Evolutionary conservation across 1,140 invertebrate genomes (phyloP), one percentile per base, ranked within the genome.

Genomic region (Drosophila sproati): DNA sequence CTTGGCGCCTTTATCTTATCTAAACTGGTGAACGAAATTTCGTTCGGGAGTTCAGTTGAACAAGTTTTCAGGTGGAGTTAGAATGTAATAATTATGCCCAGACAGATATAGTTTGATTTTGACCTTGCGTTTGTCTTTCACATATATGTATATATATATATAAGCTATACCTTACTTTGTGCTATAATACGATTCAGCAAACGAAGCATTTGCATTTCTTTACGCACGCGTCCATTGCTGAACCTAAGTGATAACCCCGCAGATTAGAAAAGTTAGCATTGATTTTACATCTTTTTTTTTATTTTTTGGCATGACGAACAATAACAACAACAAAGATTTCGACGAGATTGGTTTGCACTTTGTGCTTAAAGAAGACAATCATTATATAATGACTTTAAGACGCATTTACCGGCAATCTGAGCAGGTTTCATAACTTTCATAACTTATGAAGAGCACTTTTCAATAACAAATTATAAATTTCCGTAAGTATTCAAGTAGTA

Each of bases 81-180:
- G 62, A 47, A 56, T 28, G 10, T 35, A 55, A 10, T 39, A 39
- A 6, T 20, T 20, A 39, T 5, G 5, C 37, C 37, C 37, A 39
- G 54, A 57, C 54, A 39, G 34, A 64, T 31, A 39, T 32, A 41
- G 55, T 28, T 29, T 32, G 47, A 10, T 12, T 39, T 55, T 87
- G 80, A 87, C 82, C 82, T 87, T 87, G 76, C 59, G 34, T 55
- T 85, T 69, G 82, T 75, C 81, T 85, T 80, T 76, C 73, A 68
- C 1, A 20, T 20, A 20, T 20, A 1, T 20, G 1, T 20, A 20
- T 1, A 20, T 20, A 20, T 20, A 20, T 12, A 12, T 12, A 12
- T 12, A 75, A 75, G 12, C 12, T 12, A 12, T 88, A 87, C 82
- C 82, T 88, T 83, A 52, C 68, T 77, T 79, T 66, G 7, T 20